Conservation (phyloP, 2,797 vertebrate genomes). For the Anomalospiza imberbis region DNA sequence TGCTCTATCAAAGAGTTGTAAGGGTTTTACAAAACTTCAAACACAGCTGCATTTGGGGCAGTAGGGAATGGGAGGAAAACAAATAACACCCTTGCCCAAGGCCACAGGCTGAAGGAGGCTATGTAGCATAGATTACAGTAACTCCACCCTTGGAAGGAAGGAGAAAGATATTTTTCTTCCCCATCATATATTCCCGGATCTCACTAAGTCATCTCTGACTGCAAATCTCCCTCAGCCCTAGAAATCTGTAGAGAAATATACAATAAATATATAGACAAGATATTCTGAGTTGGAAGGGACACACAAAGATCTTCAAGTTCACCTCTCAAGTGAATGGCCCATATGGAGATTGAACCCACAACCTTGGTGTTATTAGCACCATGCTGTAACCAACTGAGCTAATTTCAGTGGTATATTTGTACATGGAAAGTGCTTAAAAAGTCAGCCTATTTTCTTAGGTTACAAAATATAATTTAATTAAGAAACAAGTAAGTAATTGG, state of each 20-base stretch:
- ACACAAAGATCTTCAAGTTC: too few species aligned
- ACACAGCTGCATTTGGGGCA: not conserved
- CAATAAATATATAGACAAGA: not conserved
- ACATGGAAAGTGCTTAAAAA: not conserved
- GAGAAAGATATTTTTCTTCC: not conserved
- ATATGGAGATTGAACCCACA: not conserved
- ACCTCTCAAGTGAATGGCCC: not conserved
- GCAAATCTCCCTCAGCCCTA: not conserved
- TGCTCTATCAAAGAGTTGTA: constrained; percentile 26
- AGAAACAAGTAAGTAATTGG: not conserved
- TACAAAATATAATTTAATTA: not conserved
- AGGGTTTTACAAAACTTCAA: constrained; percentile 15
- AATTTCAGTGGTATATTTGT: not conserved
- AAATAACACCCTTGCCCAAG: not conserved
- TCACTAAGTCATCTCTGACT: not conserved
- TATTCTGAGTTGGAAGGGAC: not conserved
- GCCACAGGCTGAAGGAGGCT: not conserved
- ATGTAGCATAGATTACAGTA: not conserved
- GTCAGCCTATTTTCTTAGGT: not conserved
- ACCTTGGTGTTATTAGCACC: not conserved
- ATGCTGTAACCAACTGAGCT: not conserved
- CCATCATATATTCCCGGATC: not conserved
- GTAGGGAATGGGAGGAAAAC: not conserved
- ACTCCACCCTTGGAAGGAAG: not conserved
- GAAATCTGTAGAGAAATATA: not conserved